Evolutionary conservation across 1,140 invertebrate genomes (phyloP), one percentile per base, ranked within the genome.

Genomic region (Drosophila eugracilis): DNA sequence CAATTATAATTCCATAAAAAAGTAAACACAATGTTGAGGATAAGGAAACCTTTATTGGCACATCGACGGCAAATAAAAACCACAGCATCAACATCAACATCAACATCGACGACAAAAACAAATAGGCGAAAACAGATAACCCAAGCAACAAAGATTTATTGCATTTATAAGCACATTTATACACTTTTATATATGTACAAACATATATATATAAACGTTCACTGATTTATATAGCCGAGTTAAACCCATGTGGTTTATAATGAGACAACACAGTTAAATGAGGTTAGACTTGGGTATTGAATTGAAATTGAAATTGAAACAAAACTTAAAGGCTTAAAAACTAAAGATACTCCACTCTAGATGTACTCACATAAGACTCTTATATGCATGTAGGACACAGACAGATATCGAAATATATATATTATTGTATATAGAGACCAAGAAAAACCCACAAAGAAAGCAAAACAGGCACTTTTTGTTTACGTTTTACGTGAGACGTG

Each of bases 371-470:
- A 74, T 74, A 74, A 74, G 66, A 74, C 71, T 74, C 65, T n/a
- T n/a, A 67, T 67, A 67, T 73, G 66, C 53, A 74, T 54, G 62
- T 53, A 74, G 70, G 57, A 69, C 37, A 67, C 65, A 69, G 36
- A 67, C 36, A 69, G 41, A 34, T 47, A 62, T 26, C 50, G 15
- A 39, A 17, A 59, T 19, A 30, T 60, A 39, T 55, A 42, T 50
- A n/a, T n/a, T n/a, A n/a, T 55, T 62, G 26, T 42, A 49, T 44
- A 32, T 53, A 71, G 39, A 71, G 47, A 12, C 52, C 59, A 58
- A 74, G 15, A 32, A 73, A 60, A 73, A 60, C 83, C 81, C 77
- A 85, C 83, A 86, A 75, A 71, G 34, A 80, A 85, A 85, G 81
- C 81, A 60, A 66, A 66, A 84, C 79, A 78, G 77, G 34, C 47